Percentiles rank a stretch among this genome's conserved stretches.
Conservation (phyloP, 2,797 vertebrate genomes). For the Vultur gryphus region DNA sequence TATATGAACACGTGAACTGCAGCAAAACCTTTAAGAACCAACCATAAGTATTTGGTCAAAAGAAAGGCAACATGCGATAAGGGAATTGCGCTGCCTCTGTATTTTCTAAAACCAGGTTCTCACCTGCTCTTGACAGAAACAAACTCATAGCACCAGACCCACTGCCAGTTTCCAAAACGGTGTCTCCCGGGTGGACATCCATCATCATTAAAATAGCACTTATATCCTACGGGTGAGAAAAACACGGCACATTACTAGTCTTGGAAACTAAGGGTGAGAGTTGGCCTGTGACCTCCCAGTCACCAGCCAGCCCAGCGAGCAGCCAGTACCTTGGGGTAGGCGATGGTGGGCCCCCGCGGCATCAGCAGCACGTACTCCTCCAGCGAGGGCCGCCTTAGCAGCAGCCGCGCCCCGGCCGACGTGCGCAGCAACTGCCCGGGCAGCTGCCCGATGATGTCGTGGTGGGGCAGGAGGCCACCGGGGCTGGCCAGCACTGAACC, state of each 20-base stretch:
- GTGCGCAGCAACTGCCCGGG: slow-evolving; percentile 75
- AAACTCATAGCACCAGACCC: slow-evolving; percentile 90
- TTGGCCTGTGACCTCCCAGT: fast-evolving
- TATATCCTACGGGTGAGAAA: slow-evolving; percentile 73
- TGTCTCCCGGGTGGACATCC: slow-evolving; percentile 85
- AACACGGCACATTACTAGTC: fast-evolving
- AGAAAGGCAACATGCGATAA: fast-evolving
- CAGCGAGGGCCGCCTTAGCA: slow-evolving; percentile 81
- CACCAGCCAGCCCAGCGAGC: not conserved
- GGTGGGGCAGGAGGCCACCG: slow-evolving; percentile 75
- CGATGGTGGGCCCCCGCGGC: slow-evolving; percentile 82
- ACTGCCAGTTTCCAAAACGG: slow-evolving; percentile 86
- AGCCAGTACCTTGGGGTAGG: slow-evolving; percentile 84
- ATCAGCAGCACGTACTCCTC: slow-evolving; percentile 88
- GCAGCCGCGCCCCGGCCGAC: slow-evolving; percentile 51
- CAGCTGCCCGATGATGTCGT: slow-evolving; percentile 72
- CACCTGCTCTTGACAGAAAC: slow-evolving; percentile 92
- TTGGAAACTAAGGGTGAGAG: fast-evolving
- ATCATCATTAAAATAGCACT: slow-evolving; percentile 81
- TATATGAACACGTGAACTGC: fast-evolving
- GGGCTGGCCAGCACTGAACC: slow-evolving; percentile 64
- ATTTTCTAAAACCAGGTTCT: not conserved
- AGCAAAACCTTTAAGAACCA: not conserved
- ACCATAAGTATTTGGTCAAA: fast-evolving
- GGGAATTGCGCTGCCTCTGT: fast-evolving